Conservation (phyloP, 2,797 vertebrate genomes). For the Enteromius anoplus region DNA sequence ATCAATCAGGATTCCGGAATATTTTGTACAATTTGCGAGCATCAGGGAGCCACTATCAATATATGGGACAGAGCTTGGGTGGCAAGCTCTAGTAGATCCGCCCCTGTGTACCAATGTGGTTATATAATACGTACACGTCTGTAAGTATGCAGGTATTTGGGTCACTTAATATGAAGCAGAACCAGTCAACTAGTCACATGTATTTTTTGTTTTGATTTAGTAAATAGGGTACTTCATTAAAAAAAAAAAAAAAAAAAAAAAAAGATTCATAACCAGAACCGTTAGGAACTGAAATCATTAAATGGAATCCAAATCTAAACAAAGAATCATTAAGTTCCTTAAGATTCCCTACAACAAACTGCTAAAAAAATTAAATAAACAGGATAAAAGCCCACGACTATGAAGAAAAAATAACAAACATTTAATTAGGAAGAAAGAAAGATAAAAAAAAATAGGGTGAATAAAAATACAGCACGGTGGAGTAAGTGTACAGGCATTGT, state of each 20-base stretch:
- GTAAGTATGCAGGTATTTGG: too few species aligned
- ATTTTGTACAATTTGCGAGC: too few species aligned
- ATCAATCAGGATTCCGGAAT: too few species aligned
- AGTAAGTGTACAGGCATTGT: slow-evolving; percentile 18
- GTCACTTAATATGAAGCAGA: too few species aligned
- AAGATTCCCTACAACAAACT: not conserved
- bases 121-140: too few species aligned
- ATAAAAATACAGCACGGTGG: not conserved
- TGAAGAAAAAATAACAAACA: not conserved
- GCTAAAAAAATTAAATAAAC: slow-evolving; percentile 1
- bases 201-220: not conserved
- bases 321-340: not conserved
- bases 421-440: not conserved
- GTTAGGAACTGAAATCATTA: not conserved
- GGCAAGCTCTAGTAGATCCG: too few species aligned
- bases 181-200: not conserved
- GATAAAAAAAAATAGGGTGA: not conserved
- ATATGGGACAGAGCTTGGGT: too few species aligned
- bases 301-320: not conserved
- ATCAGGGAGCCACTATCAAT: too few species aligned
- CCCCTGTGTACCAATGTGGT: too few species aligned
- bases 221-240: not conserved
- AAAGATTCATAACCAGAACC: not conserved
- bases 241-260: not conserved
- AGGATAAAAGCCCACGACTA: not conserved